Conservation (phyloP, 2,113 vertebrate genomes). For the Odontesthes bonariensis region DNA sequence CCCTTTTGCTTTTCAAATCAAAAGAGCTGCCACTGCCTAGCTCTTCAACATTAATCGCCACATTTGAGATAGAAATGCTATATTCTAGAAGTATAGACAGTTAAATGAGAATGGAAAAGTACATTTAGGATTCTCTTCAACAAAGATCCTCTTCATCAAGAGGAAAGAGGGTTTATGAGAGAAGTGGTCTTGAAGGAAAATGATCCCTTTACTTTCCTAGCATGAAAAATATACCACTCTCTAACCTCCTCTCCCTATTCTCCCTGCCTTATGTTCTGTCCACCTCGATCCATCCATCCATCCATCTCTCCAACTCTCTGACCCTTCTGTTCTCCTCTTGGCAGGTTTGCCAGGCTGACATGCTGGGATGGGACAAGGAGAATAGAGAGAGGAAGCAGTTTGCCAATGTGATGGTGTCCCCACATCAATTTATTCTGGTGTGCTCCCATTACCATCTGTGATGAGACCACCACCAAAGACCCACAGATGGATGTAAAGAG, state of each 20-base stretch:
- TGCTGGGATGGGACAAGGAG: slow-evolving; percentile 42
- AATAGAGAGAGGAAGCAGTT: slow-evolving; percentile 42
- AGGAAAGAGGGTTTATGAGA: not conserved
- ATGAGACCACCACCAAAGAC: slow-evolving; percentile 54
- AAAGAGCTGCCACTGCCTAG: not conserved
- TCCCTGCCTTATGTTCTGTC: not conserved
- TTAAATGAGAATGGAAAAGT: not conserved
- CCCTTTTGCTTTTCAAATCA: slow-evolving; percentile 2
- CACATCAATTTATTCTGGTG: slow-evolving; percentile 60
- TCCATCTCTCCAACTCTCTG: slow-evolving; percentile 10
- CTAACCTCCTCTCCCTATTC: slow-evolving; percentile 1
- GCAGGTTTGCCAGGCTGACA: slow-evolving; percentile 43
- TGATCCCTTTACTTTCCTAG: not conserved
- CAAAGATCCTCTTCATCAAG: not conserved
- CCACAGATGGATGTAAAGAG: slow-evolving; percentile 66
- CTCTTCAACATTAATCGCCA: slow-evolving; percentile 20
- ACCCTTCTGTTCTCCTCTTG: slow-evolving; percentile 17
- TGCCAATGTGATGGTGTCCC: slow-evolving; percentile 44
- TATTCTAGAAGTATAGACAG: slow-evolving; percentile 1
- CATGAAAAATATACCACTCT: slow-evolving; percentile 16
- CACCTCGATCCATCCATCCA: not conserved
- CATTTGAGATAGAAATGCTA: slow-evolving; percentile 6
- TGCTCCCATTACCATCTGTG: slow-evolving; percentile 63
- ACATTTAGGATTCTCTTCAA: not conserved
- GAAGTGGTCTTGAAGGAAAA: not conserved